phyloP scores from a whole-genome alignment of 1,140 invertebrate species.

The Bombus superbus region DNA sequence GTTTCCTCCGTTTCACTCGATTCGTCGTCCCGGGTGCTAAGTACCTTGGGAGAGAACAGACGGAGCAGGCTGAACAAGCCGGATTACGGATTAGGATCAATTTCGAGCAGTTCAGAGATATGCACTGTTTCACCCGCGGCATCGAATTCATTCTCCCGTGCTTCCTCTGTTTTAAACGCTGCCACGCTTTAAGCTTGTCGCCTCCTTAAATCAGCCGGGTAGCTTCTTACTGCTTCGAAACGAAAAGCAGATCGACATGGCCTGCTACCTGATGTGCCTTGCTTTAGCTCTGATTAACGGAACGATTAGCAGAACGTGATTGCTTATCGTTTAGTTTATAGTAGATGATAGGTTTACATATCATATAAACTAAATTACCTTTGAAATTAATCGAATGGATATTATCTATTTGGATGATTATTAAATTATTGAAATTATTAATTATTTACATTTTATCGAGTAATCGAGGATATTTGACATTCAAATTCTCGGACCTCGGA shows the following conservation, averaged over 20 bases:
- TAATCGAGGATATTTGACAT: neutral
- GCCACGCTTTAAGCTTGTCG: conserved; percentile 26
- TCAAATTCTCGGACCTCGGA: neutral
- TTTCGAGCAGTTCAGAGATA: conserved; percentile 79
- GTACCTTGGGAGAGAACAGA: conserved; percentile 81
- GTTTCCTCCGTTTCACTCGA: conserved; percentile 62
- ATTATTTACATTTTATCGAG: neutral
- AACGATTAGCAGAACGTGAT: neutral
- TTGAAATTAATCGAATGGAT: too few relatives aligned
- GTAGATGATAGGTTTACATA: too few relatives aligned
- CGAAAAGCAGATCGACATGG: neutral
- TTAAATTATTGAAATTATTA: too few relatives aligned
- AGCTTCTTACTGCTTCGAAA: neutral
- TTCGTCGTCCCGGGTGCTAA: conserved; percentile 75
- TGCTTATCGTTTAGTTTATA: too few relatives aligned
- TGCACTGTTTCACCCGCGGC: conserved; percentile 66
- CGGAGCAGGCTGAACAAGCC: conserved; percentile 79
- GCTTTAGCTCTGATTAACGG: neutral
- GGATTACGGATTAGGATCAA: conserved; percentile 82
- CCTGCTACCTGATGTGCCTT: neutral
- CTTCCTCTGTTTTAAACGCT: conserved; percentile 33
- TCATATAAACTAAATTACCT: too few relatives aligned
- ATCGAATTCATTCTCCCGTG: conserved; percentile 40
- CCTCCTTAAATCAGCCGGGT: conserved; percentile 24
- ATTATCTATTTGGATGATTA: too few relatives aligned